Percentiles rank a stretch among this genome's conserved stretches.
phyloP scores from a whole-genome alignment of 2,888 invertebrate species.

The Drosophila rellima region DNA sequence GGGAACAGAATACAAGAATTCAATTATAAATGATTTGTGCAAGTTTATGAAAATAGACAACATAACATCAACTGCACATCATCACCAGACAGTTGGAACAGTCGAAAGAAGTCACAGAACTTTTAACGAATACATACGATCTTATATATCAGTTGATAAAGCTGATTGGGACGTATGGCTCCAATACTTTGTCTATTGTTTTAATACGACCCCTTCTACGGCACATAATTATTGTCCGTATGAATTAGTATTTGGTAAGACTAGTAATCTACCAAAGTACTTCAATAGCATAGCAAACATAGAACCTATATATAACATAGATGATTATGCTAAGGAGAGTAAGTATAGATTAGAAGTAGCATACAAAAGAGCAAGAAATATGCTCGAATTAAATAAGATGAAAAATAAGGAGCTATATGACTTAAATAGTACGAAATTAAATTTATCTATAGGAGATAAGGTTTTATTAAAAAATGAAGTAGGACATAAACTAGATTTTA shows the following conservation, averaged over 20 bases:
- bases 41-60: conserved; percentile 11
- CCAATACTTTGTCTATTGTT: conserved; percentile 4
- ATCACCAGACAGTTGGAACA: conserved; percentile 15
- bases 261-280: no score
- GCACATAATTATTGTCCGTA: conserved; percentile 8
- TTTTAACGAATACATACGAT: conserved; percentile 8
- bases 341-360: no score
- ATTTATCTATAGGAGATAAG: no score
- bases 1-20: background rate
- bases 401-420: no score
- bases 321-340: no score
- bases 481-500: no score
- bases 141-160: conserved; percentile 3
- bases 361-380: no score
- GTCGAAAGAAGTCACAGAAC: conserved; percentile 19
- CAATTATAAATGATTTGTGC: conserved; percentile 8
- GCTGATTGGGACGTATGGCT: conserved; percentile 17
- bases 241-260: conserved; percentile 3
- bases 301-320: no score
- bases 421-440: no score
- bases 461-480: no score
- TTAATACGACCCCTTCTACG: conserved; percentile 11
- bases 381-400: no score
- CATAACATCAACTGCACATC: conserved; percentile 1
- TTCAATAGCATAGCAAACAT: no score